A percentile compares a stretch with the other conserved stretches of the same genome.
Evolutionary conservation across 2,113 vertebrate genomes (phyloP).

Genomic region (Xerus inauris): DNA sequence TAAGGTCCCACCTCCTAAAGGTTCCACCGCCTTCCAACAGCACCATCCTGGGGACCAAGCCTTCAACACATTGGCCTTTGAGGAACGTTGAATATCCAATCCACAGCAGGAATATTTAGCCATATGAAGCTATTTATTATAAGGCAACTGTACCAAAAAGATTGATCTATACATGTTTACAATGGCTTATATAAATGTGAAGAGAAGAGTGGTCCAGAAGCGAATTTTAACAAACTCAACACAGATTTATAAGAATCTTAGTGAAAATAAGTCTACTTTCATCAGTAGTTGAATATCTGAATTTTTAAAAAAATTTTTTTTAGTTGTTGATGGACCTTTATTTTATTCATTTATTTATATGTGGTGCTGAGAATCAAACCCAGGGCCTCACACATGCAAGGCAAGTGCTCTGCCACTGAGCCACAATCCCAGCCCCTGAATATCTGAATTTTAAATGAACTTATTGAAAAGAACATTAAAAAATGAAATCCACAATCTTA

Average conservation of each 20-base stretch:
- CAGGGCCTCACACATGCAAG: too few species aligned
- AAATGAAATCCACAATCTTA: not conserved
- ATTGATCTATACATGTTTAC: not conserved
- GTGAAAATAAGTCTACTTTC: conserved; percentile 14
- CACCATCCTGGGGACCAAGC: not conserved
- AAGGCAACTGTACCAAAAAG: not conserved
- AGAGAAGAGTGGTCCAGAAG: not conserved
- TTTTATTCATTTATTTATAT: too few species aligned
- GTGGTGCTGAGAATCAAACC: too few species aligned
- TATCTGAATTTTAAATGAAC: conserved; percentile 31
- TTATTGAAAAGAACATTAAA: conserved; percentile 3
- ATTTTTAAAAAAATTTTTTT: too few species aligned
- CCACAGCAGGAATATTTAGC: not conserved
- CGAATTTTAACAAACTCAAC: not conserved
- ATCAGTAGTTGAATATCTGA: conserved; percentile 1
- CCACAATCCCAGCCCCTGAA: too few species aligned
- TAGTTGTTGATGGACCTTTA: too few species aligned
- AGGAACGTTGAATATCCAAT: not conserved
- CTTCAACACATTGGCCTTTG: not conserved
- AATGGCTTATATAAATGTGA: not conserved
- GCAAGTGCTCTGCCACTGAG: too few species aligned
- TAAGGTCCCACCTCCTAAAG: not conserved
- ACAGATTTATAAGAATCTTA: not conserved
- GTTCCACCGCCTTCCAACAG: not conserved
- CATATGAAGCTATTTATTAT: not conserved